phyloP scores from a whole-genome alignment of 2,113 vertebrate genomes.

The Neogobius melanostomus region DNA sequence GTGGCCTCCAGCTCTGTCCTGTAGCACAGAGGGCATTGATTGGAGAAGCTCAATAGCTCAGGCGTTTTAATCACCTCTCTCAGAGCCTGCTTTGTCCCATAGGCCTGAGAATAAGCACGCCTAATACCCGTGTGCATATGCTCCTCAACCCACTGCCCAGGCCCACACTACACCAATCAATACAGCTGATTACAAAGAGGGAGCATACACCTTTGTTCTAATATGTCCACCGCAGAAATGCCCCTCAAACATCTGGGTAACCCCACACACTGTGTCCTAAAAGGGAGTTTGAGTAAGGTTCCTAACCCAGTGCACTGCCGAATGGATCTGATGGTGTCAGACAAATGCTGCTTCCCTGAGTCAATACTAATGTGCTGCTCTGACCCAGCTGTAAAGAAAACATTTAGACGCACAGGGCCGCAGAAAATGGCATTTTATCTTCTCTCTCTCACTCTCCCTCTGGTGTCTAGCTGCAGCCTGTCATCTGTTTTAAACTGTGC shows the following conservation, averaged over 20 bases:
- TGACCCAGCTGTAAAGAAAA: conserved; percentile 65
- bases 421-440: conserved; percentile 63
- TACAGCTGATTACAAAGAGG: conserved; percentile 75
- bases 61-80: conserved; percentile 77
- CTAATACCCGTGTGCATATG: conserved; percentile 75
- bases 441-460: conserved; percentile 52
- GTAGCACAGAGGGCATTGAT: conserved; percentile 72
- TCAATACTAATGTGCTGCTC: conserved; percentile 50
- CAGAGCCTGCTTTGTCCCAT: conserved; percentile 72
- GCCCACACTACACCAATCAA: conserved; percentile 71
- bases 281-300: conserved; percentile 6
- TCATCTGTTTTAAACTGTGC: conserved; percentile 71
- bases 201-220: conserved; percentile 58
- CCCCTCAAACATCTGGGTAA: conserved; percentile 27
- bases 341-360: conserved; percentile 26
- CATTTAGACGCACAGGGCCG: conserved; percentile 50
- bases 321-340: conserved; percentile 12
- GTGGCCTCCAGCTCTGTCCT: conserved; percentile 58
- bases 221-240: conserved; percentile 52
- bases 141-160: conserved; percentile 51
- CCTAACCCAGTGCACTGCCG: conserved; percentile 22
- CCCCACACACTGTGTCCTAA: conserved; percentile 12
- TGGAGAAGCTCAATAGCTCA: conserved; percentile 72
- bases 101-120: conserved; percentile 66
- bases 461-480: conserved; percentile 54